Percentiles rank a stretch among this genome's conserved stretches.
phyloP scores from a whole-genome alignment of 1,140 invertebrate genomes.

The Brachionus asplanchnoidis region DNA sequence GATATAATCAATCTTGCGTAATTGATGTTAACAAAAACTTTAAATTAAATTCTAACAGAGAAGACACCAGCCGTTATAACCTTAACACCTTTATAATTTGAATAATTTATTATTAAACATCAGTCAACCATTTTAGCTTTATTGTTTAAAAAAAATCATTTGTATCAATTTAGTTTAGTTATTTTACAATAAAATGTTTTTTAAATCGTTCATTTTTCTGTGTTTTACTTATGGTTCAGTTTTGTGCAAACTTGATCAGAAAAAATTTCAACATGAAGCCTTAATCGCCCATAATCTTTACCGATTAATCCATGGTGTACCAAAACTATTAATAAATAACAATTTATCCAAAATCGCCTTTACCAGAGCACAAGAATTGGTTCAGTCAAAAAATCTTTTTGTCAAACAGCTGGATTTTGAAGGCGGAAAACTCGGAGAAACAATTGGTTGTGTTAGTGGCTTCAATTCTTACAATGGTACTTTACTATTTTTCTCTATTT shows the following conservation, averaged over 20 bases:
- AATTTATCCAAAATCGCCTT: slow-evolving; percentile 64
- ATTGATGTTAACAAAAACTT: neutral
- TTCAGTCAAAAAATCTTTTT: slow-evolving; percentile 59
- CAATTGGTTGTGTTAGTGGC: neutral
- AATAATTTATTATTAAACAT: neutral
- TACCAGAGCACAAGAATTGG: slow-evolving; percentile 74
- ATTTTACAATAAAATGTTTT: neutral
- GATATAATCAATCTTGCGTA: neutral
- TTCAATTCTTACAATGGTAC: slow-evolving; percentile 20
- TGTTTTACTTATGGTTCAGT: neutral
- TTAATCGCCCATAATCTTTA: slow-evolving; percentile 70
- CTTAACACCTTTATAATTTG: neutral
- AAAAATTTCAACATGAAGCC: slow-evolving; percentile 3
- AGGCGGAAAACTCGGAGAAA: neutral
- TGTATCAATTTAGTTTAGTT: neutral
- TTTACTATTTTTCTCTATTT: slow-evolving; percentile 65
- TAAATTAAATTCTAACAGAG: neutral
- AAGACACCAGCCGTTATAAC: neutral
- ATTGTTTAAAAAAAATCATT: neutral
- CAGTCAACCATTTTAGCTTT: neutral
- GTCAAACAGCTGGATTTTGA: neutral
- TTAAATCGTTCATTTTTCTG: neutral
- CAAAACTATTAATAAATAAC: slow-evolving; percentile 65
- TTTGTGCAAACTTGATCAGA: neutral
- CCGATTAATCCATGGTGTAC: slow-evolving; percentile 67